Base-by-base conservation (phyloP, 2,113 vertebrate genomes). In the Lates calcarifer region DNA sequence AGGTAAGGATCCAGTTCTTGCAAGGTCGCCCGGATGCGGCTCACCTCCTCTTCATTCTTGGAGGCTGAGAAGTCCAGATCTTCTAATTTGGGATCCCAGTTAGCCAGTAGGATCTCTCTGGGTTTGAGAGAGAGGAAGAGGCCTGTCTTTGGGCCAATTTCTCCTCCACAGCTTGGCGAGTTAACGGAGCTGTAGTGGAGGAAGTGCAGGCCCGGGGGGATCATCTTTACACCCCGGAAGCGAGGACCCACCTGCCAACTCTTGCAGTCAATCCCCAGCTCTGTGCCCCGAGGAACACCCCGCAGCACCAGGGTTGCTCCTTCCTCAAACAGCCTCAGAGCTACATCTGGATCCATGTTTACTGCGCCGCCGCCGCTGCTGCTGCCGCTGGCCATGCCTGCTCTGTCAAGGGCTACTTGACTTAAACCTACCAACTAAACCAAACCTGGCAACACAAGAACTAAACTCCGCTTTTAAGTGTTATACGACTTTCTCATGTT, bases 221-320 rank as follows among this genome's bases (percentile, higher is more conserved):
- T 96, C 98, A 99, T 99, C 94, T 99, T 99, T 41, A 99, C 94
- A 0, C 98, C 98, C 29, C 96, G 95, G 89, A 99, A 99, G 28
- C 95, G 94, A 26, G 97, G 97, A 1, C 98, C 98, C 68, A 98
- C 96, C 53, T 95, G 92, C 98, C 98, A 99, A 22, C 90, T 95
- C 90, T 97, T 97, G 82, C 95, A 98, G 84, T 99, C 97, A 35
- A 99, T 96, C 37, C 98, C 98, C 79, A 99, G 95, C 89, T 97
- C 97, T 14, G 97, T 96, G 26, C 97, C 97, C 80, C 93, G 94
- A 26, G 97, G 98, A 33, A 99, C 95, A 1, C 95, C 97, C 45
- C 98, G 89, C 74, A 98, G 90, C 26, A 98, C 92, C 56, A 99
- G 93, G 0, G 95, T 95, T 17, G 97, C 98, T 26, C 98, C 98